Percentiles rank a stretch among this genome's conserved stretches.
Conservation (phyloP, 2,797 vertebrate species). For the Jordanella pulchra region DNA sequence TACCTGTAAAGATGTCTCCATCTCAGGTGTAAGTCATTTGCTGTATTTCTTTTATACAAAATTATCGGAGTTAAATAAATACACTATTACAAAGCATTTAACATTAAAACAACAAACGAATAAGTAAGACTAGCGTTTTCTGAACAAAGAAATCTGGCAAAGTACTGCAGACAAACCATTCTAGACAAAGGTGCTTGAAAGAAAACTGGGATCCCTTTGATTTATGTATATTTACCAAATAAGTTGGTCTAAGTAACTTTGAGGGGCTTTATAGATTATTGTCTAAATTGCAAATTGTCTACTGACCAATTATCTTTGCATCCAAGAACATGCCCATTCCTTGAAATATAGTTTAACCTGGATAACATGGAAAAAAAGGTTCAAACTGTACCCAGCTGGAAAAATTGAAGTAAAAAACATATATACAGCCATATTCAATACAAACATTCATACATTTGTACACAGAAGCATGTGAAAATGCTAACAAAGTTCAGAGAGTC, state of each 20-base stretch:
- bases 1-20: slow-evolving; percentile 64
- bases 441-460: too few species aligned
- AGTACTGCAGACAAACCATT: slow-evolving; percentile 3
- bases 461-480: background rate
- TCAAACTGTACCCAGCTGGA: slow-evolving; percentile 67
- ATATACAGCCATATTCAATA: too few species aligned
- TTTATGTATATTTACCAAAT: slow-evolving; percentile 46
- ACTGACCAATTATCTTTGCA: slow-evolving; percentile 57
- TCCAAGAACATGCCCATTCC: slow-evolving; percentile 45
- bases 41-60: slow-evolving; percentile 54
- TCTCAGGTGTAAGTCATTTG: slow-evolving; percentile 63
- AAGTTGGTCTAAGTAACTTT: slow-evolving; percentile 65
- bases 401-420: too few species aligned
- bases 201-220: slow-evolving; percentile 30
- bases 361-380: slow-evolving; percentile 69
- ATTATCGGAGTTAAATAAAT: slow-evolving; percentile 57
- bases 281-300: slow-evolving; percentile 65
- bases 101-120: background rate
- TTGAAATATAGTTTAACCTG: slow-evolving; percentile 54
- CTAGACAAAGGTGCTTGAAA: slow-evolving; percentile 16
- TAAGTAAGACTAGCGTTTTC: background rate
- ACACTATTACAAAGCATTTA: slow-evolving; percentile 11
- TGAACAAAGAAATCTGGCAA: background rate
- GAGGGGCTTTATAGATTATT: slow-evolving; percentile 64
- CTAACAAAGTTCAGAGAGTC: slow-evolving; percentile 65